Evolutionary conservation across 2,797 vertebrate species (phyloP).

Genomic region (Clarias platycephalus): DNA sequence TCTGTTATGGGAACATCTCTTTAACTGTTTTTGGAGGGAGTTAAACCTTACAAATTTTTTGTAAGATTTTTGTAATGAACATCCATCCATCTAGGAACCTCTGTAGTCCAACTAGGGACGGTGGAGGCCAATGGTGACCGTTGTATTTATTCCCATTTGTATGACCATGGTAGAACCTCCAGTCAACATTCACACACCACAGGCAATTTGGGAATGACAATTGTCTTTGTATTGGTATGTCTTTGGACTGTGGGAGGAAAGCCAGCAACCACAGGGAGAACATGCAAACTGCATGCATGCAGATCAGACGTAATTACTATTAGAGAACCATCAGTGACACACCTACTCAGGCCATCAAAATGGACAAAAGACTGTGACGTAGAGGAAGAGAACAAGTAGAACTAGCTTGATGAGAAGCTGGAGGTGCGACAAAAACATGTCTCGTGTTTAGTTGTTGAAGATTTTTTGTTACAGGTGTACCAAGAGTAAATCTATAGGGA

Average conservation of each 20-base stretch:
- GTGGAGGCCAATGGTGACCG: too few species aligned
- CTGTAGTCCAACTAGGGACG: too few species aligned
- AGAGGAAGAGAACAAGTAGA: conserved; percentile 30
- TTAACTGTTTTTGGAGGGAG: neutral
- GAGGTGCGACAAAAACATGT: conserved; percentile 33
- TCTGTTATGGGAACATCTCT: neutral
- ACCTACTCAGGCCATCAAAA: neutral
- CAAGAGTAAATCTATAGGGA: conserved; percentile 45
- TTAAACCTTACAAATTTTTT: neutral
- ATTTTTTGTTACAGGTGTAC: conserved; percentile 47
- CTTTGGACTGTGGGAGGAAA: too few species aligned
- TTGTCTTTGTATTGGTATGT: too few species aligned
- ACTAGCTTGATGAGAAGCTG: conserved; percentile 41
- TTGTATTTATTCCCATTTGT: too few species aligned
- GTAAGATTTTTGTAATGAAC: neutral
- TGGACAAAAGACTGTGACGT: conserved; percentile 17
- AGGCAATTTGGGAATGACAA: too few species aligned
- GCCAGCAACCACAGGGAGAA: too few species aligned
- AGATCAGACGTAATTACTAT: neutral
- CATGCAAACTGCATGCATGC: too few species aligned
- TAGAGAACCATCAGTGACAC: neutral
- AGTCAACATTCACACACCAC: too few species aligned
- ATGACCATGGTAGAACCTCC: too few species aligned
- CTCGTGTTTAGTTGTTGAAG: conserved; percentile 17
- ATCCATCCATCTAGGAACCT: too few species aligned